Evolutionary conservation across 1,140 invertebrate genomes (phyloP), one percentile per base, ranked within the genome.

Genomic region (Lamellibrachia luymesi): DNA sequence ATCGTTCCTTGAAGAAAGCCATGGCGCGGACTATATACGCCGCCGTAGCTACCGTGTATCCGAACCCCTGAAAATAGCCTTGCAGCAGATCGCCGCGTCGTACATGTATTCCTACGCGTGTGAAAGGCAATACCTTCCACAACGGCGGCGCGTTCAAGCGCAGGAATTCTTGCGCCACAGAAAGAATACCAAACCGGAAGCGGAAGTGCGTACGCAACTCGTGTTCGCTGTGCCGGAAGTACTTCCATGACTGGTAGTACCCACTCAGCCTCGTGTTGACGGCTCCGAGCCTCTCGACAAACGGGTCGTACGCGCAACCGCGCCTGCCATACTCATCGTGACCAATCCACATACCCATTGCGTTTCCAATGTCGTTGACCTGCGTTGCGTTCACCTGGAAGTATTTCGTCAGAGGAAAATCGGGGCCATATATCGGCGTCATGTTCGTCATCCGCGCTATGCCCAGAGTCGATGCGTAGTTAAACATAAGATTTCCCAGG

Each of bases 401-500:
- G 27, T n/a, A 49, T 13, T 80, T 50, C n/a, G 49, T 17, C 92
- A 93, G 13, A 27, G 52, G 10, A 4, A 49, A 93, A 50, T 49
- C 38, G 6, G 10, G 27, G 27, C 49, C 49, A 52, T 89, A 89
- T 6, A 93, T 51, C 49, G 92, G 27, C 27, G 52, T 93, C 92
- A 90, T 90, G 92, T 93, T 93, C 49, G 49, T 38, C 38, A 52
- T 56, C 38, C 90, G 50, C 56, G 92, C 93, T 7, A 94, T 80
- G 25, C 90, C 90, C n/a, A 92, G 38, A 27, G 90, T 90, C 50
- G 93, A 90, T 51, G 92, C 93, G 51, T 91, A 94, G 91, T 80
- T 91, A 89, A 94, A 94, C 4, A 94, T 52, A n/a, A 91, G 90
- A 64, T 94, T 94, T 52, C 93, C 93, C 1, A 94, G 92, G 52